Percentiles rank a stretch among this genome's conserved stretches.
phyloP scores from a whole-genome alignment of 2,797 vertebrate species.

The Monodelphis domestica region DNA sequence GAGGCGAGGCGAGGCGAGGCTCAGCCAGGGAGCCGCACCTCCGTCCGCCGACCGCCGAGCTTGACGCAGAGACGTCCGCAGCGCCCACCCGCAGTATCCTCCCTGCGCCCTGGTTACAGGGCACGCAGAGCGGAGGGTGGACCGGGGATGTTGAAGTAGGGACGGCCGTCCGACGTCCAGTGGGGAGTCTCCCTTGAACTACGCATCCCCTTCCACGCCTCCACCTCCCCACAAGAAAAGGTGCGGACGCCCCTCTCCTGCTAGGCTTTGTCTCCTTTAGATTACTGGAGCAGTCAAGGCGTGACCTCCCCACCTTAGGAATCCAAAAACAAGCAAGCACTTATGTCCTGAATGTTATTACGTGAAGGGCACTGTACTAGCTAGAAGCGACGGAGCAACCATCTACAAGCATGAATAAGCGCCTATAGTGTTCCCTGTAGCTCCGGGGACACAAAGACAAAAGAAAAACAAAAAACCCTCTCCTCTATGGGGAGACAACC shows the following conservation, averaged over 20 bases:
- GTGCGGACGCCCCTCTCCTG: neutral
- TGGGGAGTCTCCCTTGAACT: neutral
- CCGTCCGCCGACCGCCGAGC: slow-evolving; percentile 66
- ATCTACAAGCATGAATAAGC: too few relatives aligned
- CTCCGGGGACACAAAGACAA: neutral
- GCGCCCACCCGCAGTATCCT: slow-evolving; percentile 57
- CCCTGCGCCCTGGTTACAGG: neutral
- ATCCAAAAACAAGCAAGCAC: too few relatives aligned
- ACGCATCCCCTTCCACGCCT: neutral
- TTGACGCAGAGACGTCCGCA: slow-evolving; percentile 80
- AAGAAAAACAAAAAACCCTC: neutral
- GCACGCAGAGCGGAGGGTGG: rapidly evolving
- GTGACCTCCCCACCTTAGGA: neutral
- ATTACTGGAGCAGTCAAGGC: neutral
- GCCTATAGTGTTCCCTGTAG: too few relatives aligned
- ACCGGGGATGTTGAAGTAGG: neutral
- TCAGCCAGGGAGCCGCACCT: slow-evolving; percentile 67
- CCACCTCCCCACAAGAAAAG: neutral
- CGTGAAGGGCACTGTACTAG: too few relatives aligned
- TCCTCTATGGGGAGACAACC: neutral
- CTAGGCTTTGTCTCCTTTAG: neutral
- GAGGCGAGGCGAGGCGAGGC: neutral
- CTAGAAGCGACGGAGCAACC: too few relatives aligned
- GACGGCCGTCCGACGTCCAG: neutral
- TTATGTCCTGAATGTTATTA: too few relatives aligned